Base-by-base conservation (phyloP, 1,140 invertebrate species). In the Stegodyphus dumicola region DNA sequence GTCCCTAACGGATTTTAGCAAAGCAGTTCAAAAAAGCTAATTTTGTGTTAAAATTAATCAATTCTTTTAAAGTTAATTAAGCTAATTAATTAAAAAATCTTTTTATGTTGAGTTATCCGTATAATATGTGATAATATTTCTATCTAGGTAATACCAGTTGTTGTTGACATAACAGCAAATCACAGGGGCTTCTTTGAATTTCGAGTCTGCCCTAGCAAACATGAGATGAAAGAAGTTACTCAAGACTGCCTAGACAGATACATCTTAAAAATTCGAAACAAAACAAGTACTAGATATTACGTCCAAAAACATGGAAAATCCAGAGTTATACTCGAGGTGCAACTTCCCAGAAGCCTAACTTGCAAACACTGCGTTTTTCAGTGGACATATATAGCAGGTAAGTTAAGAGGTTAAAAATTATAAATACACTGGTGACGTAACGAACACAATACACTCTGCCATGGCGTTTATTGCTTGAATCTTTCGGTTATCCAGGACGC, bases 161-260 rank as follows among this genome's bases (percentile, higher is more conserved):
- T 73, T 7, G 77, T 88, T 5, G 81, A 85, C 49, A 88, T 96
- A 2, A 96, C 95, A 0, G 95, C 95, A 6, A 91, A 91, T 88
- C 95, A 96, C 90, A 92, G 93, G 87, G 96, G 97, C 10, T 96
- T 94, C 90, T 98, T 97, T 89, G 95, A 97, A 89, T 97, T 98
- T 90, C 92, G 95, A 80, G 88, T 96, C 0, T 98, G 96, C 89
- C 93, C 95, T 0, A 56, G 85, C 1, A 90, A 91, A 90, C 88
- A 89, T 6, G 77, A 88, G 0, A 71, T 88, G 80, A 77, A 90
- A 54, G 88, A 90, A 2, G 93, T 93, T 77, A 92, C 91, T 0
- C 93, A 94, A 85, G 91, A 92, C 0, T 95, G 94, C 88, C 93
- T 94, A 86, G 88, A 92, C 10, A 88, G 90, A 53, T 60, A 93